Evolutionary conservation across 2,797 vertebrate genomes (phyloP), one percentile per base, ranked within the genome.

Genomic region (Hafferia zeledoni): DNA sequence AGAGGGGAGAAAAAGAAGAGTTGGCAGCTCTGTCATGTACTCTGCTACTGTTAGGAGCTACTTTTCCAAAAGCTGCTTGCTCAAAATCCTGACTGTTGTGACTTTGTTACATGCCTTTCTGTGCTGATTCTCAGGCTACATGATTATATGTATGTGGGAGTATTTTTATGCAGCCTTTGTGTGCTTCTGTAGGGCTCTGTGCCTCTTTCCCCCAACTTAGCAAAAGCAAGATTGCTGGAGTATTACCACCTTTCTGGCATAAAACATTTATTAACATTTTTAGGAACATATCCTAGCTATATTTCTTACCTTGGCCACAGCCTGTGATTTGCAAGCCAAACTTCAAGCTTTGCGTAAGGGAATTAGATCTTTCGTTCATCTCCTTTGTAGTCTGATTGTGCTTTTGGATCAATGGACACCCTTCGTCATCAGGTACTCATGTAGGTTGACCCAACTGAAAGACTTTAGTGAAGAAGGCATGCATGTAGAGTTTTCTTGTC

Each of bases 291-390:
- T 77, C 3, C 2, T 41, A 43, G 44, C 25, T 89, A 13, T 61
- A 19, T 87, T 72, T 85, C 63, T 89, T 91, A 50, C 41, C 53
- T 83, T 89, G 53, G n/a, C 69, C 20, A 17, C 67, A 61, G 23
- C 43, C 47, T 87, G 83, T 55, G 80, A 76, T 82, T 91, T 87
- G 43, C 74, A 93, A 78, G 85, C 49, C 74, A 81, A 82, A 67
- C 35, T 72, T 91, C 5, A 83, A 61, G 53, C 11, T 85, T 83
- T 89, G 56, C 31, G 19, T n/a, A 44, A 35, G 30, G 17, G n/a
- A 83, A 25, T 30, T 25, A 80, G 17, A 33, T 75, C 19, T 56
- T 79, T 82, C 4, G 8, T 61, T 93, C 52, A 49, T 46, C 63
- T 59, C 20, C 35, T 82, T 70, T 74, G 47, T 44, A 37, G 10